Percentiles rank a stretch among this genome's conserved stretches.
Conservation (phyloP, 1,140 invertebrate species). For the Trichomalopsis sarcophagae region DNA sequence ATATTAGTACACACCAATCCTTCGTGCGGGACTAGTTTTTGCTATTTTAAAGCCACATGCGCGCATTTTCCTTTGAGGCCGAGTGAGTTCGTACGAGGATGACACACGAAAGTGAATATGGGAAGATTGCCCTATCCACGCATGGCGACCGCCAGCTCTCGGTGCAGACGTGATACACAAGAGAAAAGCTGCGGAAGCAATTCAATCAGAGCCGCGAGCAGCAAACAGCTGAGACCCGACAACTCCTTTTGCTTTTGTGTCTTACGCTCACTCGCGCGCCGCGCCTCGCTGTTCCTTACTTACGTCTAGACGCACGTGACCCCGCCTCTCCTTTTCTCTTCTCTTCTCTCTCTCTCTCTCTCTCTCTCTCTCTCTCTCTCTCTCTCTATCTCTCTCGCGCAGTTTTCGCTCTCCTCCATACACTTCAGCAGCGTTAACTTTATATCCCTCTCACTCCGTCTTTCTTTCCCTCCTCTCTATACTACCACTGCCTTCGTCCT, state of each 20-base stretch:
- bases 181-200: conserved; percentile 65
- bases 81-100: conserved; percentile 43
- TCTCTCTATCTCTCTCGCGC: neutral
- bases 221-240: conserved; percentile 67
- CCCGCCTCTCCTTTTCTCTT: neutral
- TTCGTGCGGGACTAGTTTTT: neutral
- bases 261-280: conserved; percentile 42
- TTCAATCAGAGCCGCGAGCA: conserved; percentile 68
- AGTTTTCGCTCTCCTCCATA: conserved; percentile 28
- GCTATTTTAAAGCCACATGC: neutral
- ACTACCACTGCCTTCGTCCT: conserved; percentile 29
- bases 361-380: neutral
- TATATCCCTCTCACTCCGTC: neutral
- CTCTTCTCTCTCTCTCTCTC: neutral
- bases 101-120: conserved; percentile 29
- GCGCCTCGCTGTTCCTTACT: conserved; percentile 45
- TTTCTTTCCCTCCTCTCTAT: conserved; percentile 13
- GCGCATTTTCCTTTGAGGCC: conserved; percentile 48
- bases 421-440: neutral
- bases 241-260: conserved; percentile 59
- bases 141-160: conserved; percentile 33
- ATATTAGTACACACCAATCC: too few species aligned
- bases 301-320: conserved; percentile 24
- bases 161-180: conserved; percentile 59
- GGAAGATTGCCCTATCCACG: conserved; percentile 34